Evolutionary conservation across 2,888 invertebrate genomes (phyloP).

Genomic region (Eurytoma californica): DNA sequence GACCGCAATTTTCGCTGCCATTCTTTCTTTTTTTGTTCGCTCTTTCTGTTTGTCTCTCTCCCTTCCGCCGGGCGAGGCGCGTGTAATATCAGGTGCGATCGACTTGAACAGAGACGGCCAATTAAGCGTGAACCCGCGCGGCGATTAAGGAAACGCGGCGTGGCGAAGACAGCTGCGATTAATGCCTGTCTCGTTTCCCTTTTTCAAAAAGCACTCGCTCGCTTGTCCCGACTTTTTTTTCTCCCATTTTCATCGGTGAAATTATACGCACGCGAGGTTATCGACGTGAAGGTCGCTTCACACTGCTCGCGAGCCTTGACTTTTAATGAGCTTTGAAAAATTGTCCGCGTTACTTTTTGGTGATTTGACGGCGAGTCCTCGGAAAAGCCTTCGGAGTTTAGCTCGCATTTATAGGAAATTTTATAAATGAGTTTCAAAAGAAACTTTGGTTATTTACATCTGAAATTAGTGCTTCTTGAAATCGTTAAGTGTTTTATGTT

Average conservation of each 20-base stretch:
- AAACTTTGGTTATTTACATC: no score
- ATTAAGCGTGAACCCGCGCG: constrained; percentile 22
- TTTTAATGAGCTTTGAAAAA: no score
- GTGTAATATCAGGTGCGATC: constrained; percentile 20
- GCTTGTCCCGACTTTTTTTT: not conserved
- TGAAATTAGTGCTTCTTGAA: no score
- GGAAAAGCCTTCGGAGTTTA: no score
- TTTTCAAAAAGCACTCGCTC: constrained; percentile 21
- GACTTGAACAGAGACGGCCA: not conserved
- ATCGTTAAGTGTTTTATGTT: no score
- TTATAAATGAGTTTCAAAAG: no score
- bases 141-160: constrained; percentile 13
- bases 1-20: not conserved
- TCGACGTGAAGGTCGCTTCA: not conserved
- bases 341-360: no score
- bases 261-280: constrained; percentile 33
- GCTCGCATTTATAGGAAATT: no score
- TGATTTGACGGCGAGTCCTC: no score
- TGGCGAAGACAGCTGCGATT: constrained; percentile 48
- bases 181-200: constrained; percentile 35
- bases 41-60: not conserved
- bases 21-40: not conserved
- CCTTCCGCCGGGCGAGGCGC: not conserved
- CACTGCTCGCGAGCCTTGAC: not conserved
- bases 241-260: constrained; percentile 56